phyloP scores from a whole-genome alignment of 2,888 invertebrate species.

The Uropetala carovei region DNA sequence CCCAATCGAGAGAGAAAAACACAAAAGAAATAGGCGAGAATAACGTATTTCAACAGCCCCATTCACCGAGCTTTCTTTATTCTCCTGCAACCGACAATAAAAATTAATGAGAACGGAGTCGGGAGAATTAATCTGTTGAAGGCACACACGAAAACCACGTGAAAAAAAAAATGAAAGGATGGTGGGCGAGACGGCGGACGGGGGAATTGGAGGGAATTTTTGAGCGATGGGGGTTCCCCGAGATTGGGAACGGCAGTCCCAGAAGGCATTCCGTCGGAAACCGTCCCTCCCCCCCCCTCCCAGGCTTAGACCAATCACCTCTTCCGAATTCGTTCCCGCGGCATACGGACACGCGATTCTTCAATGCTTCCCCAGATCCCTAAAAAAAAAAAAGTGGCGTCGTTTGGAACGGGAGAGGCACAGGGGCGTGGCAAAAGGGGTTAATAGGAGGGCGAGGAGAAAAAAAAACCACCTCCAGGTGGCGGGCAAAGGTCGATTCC shows the following conservation, averaged over 20 bases:
- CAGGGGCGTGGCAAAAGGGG: neutral
- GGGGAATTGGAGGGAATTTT: neutral
- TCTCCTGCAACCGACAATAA: too few relatives aligned
- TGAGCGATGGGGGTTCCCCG: neutral
- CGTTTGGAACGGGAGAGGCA: neutral
- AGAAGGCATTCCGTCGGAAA: neutral
- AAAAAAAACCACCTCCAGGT: neutral
- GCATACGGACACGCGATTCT: neutral
- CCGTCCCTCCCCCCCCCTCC: neutral
- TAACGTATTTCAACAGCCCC: too few relatives aligned
- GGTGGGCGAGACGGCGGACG: neutral
- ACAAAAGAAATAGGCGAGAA: too few relatives aligned
- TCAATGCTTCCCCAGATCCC: neutral
- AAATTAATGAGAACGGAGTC: too few relatives aligned
- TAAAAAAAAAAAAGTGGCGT: neutral
- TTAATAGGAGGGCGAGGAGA: neutral
- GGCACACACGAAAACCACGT: too few relatives aligned
- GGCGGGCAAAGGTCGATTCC: neutral
- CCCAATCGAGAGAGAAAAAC: too few relatives aligned
- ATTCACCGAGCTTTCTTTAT: too few relatives aligned
- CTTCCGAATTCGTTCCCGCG: neutral
- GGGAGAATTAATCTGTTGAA: too few relatives aligned
- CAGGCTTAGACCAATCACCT: neutral
- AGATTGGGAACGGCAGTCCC: neutral
- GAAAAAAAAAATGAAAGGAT: too few relatives aligned